A percentile compares a stretch with the other conserved stretches of the same genome.
Conservation (phyloP, 2,113 vertebrate genomes). For the Cettia cetti region DNA sequence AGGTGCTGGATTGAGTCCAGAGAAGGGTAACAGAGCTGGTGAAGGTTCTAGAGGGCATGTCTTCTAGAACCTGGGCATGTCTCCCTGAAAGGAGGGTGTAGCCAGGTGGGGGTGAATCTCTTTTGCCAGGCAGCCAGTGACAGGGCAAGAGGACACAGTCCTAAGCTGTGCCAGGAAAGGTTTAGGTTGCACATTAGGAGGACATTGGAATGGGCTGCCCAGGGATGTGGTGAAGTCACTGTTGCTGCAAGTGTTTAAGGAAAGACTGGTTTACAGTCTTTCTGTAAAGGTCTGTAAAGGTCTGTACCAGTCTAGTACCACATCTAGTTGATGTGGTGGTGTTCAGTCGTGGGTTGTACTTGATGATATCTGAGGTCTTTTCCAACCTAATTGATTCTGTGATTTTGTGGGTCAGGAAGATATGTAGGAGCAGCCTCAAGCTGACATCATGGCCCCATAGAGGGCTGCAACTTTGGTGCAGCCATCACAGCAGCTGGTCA, state of each 20-base stretch:
- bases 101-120: background rate
- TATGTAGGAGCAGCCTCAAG: background rate
- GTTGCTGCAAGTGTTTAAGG: background rate
- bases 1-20: background rate
- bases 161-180: background rate
- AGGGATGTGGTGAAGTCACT: background rate
- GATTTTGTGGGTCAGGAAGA: background rate
- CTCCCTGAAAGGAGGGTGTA: background rate
- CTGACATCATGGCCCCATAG: rapidly evolving
- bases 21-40: background rate
- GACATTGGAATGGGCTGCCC: background rate
- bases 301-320: no score
- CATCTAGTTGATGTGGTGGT: background rate
- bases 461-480: rapidly evolving
- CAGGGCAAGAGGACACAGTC: background rate
- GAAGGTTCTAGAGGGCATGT: background rate
- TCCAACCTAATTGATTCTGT: background rate
- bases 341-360: background rate
- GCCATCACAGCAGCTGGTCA: background rate
- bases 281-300: no score
- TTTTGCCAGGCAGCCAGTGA: background rate
- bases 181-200: background rate
- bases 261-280: no score
- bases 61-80: background rate
- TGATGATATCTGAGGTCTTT: background rate